A percentile compares a stretch with the other conserved stretches of the same genome.
phyloP scores from a whole-genome alignment of 2,797 vertebrate species.

The Dallia pectoralis region DNA sequence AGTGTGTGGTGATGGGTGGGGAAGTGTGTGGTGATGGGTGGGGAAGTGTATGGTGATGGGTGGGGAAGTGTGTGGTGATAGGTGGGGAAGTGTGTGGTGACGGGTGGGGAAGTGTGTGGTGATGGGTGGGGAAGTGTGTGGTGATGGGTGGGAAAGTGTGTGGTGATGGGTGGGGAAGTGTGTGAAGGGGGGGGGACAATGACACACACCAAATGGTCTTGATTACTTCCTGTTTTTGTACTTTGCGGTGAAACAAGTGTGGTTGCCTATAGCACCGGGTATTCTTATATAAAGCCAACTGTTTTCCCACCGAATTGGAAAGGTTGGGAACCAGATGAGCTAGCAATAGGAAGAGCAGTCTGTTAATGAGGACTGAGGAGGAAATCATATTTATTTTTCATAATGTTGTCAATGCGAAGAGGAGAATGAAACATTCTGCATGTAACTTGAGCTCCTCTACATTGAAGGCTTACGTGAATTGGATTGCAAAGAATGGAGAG shows the following conservation, averaged over 20 bases:
- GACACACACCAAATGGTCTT: conserved; percentile 12
- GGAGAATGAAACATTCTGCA: conserved; percentile 13
- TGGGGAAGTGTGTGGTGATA: no score
- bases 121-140: no score
- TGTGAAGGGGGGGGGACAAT: no score
- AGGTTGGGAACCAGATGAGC: conserved; percentile 49
- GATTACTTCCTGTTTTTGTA: conserved; percentile 23
- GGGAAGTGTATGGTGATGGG: no score
- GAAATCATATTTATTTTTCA: conserved; percentile 12
- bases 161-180: no score
- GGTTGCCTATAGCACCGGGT: conserved; percentile 46
- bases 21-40: no score
- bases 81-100: no score
- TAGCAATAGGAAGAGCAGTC: conserved; percentile 32
- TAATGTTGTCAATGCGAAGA: conserved; percentile 8
- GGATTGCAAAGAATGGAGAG: conserved; percentile 87
- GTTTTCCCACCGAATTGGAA: conserved; percentile 73
- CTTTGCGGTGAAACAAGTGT: conserved; percentile 59
- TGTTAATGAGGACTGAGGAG: not conserved
- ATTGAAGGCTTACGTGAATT: conserved; percentile 91
- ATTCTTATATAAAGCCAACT: conserved; percentile 59
- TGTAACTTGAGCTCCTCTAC: conserved; percentile 53
- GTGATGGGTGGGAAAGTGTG: no score
- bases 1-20: no score
- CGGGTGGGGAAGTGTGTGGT: no score